Conservation (phyloP, 1,140 invertebrate genomes). For the Cepaea nemoralis region DNA sequence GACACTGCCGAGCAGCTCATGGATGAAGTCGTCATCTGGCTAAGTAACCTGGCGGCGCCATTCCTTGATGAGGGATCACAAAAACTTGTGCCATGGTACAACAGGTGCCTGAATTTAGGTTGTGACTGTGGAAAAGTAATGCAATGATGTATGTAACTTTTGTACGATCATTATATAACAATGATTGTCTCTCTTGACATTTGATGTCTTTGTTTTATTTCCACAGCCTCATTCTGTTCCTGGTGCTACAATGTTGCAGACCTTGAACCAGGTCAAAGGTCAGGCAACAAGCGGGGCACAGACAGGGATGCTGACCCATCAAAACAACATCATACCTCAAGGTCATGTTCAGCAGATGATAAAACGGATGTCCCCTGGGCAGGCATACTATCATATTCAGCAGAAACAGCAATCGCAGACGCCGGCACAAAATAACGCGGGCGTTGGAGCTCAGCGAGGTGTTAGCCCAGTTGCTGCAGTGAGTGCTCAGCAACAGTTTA, state of each 20-base stretch:
- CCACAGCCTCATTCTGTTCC: neutral
- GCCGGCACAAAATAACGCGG: neutral
- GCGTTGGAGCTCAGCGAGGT: conserved; percentile 73
- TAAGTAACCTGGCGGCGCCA: too few relatives aligned
- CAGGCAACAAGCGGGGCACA: neutral
- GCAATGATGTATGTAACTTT: too few relatives aligned
- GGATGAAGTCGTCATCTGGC: too few relatives aligned
- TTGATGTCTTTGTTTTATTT: too few relatives aligned
- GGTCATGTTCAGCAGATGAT: conserved; percentile 85
- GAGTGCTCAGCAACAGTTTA: conserved; percentile 44
- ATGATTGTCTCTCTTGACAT: too few relatives aligned
- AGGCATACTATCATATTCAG: conserved; percentile 41
- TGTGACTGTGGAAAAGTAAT: too few relatives aligned
- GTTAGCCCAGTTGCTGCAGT: conserved; percentile 77
- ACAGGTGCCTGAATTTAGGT: too few relatives aligned
- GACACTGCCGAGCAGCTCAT: too few relatives aligned
- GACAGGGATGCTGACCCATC: neutral
- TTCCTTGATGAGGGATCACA: too few relatives aligned
- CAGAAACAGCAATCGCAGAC: conserved; percentile 34
- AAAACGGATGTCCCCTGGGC: conserved; percentile 81
- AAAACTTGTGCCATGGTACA: too few relatives aligned
- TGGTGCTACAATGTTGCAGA: neutral
- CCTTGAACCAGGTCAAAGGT: neutral
- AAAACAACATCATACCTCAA: conserved; percentile 58
- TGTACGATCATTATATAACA: too few relatives aligned